These are phyloP conservation scores for Steatornis caripensis DNA, from an alignment of 2,113 vertebrate species.

Conservation along the genomic window DNA sequence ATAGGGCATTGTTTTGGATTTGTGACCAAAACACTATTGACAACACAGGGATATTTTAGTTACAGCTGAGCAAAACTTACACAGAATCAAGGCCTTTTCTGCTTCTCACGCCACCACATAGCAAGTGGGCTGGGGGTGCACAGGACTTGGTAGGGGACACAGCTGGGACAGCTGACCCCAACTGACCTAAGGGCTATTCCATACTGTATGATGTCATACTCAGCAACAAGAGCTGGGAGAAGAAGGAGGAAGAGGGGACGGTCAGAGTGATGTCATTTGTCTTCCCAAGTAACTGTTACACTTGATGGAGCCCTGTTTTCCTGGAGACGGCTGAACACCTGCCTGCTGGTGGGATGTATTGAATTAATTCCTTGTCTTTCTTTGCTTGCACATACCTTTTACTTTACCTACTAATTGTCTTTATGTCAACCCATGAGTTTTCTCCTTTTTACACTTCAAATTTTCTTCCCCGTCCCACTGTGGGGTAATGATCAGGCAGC, in stretches of 20 bases:
- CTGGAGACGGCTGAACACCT: neutral
- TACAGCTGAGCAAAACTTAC: neutral
- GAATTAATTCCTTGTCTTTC: neutral
- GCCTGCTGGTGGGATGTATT: accelerated
- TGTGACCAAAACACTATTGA: neutral
- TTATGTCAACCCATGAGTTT: neutral
- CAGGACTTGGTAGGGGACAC: neutral
- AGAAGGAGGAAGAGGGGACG: accelerated
- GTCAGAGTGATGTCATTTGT: accelerated
- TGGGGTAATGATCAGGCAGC: accelerated
- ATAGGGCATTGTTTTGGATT: neutral
- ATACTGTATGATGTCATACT: accelerated
- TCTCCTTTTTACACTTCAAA: neutral
- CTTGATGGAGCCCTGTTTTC: neutral
- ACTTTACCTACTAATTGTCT: neutral
- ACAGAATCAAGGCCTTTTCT: neutral
- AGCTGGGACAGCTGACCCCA: neutral
- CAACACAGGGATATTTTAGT: neutral
- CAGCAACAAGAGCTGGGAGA: neutral
- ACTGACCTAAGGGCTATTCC: neutral
- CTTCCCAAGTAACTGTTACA: accelerated
- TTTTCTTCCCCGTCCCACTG: neutral
- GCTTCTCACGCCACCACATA: neutral
- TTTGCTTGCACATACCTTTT: neutral
- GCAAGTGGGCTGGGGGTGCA: accelerated